Evolutionary conservation across 2,797 vertebrate species (phyloP).

Genomic region (Alouatta caraya): DNA sequence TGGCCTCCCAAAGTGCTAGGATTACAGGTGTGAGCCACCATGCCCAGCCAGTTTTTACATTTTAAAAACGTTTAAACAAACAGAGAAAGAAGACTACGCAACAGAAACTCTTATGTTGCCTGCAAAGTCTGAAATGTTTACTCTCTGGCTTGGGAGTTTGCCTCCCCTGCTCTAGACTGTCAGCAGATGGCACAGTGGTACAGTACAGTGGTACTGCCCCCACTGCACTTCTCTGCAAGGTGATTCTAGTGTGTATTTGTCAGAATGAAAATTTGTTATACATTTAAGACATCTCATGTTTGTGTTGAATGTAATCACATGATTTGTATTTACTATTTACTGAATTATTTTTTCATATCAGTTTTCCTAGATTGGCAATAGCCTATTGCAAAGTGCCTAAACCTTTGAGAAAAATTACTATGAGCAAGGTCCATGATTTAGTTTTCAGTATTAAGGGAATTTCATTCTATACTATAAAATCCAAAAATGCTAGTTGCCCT

Average conservation of each 20-base stretch:
- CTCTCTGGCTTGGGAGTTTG: background rate
- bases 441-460: conserved; percentile 9
- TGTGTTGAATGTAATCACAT: background rate
- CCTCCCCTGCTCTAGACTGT: background rate
- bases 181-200: background rate
- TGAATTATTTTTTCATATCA: conserved; percentile 5
- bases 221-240: background rate
- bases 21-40: background rate
- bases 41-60: background rate
- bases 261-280: background rate
- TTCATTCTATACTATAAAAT: background rate
- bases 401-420: background rate
- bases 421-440: background rate
- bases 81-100: background rate
- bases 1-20: background rate
- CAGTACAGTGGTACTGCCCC: background rate
- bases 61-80: background rate
- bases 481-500: conserved; percentile 1
- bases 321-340: conserved; percentile 18
- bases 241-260: background rate
- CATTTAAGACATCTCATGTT: background rate
- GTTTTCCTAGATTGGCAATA: conserved; percentile 1
- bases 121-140: background rate
- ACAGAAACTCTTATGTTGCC: background rate
- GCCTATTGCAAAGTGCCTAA: conserved; percentile 22